Conservation (phyloP, 2,113 vertebrate species). For the Ptilorrhoa leucosticta region DNA sequence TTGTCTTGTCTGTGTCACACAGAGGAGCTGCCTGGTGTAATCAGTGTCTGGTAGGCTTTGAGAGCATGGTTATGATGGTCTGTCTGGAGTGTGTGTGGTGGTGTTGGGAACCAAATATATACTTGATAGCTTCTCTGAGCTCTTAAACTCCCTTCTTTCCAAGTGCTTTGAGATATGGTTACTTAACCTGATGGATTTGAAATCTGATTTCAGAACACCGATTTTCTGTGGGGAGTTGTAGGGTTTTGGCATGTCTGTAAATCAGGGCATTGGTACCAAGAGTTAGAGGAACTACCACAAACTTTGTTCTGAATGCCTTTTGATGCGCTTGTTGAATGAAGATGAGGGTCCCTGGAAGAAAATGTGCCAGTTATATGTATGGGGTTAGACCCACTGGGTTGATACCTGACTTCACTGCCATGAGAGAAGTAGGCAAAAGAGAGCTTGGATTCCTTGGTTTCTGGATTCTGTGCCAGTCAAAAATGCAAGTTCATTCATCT, state of each 20-base stretch:
- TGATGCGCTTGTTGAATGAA: not conserved
- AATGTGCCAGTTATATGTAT: fast-evolving
- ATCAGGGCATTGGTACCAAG: not conserved
- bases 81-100: not conserved
- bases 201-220: not conserved
- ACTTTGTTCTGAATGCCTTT: not conserved
- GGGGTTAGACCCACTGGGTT: not conserved
- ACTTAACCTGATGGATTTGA: not conserved
- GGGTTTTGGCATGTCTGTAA: not conserved
- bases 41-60: not conserved
- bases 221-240: not conserved
- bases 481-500: not conserved
- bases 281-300: not conserved
- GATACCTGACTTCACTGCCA: not conserved
- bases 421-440: not conserved
- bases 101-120: not conserved
- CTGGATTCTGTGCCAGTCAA: not conserved
- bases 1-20: not conserved
- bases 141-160: not conserved
- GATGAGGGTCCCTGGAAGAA: not conserved
- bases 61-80: not conserved
- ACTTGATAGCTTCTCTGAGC: not conserved
- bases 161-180: not conserved
- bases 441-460: not conserved
- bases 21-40: not conserved